Base-by-base conservation (phyloP, 2,797 vertebrate genomes). In the Miichthys miiuy region DNA sequence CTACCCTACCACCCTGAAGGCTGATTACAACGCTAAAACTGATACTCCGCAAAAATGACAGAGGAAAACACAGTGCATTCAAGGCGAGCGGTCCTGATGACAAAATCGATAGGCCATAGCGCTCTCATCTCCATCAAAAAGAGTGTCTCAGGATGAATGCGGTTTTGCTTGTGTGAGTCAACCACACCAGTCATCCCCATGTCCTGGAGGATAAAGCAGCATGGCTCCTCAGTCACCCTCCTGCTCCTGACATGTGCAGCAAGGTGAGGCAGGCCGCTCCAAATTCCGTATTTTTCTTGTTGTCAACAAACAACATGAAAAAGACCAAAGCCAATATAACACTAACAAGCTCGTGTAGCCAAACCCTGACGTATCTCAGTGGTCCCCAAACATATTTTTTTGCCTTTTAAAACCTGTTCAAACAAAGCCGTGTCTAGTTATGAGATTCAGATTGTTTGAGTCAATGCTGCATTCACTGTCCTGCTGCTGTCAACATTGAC, bases 111-210 rank as follows among this genome's bases (percentile, higher is more conserved):
- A 88, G 85, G 87, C 83, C 38, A 34, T 76, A 38, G 79, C 72
- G 13, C 83, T 87, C 79, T 87, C 80, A 86, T 90, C 89, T 90
- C 85, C 87, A 88, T 92, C 85, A 90, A 86, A 89, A 88, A 81
- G 75, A 65, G 66, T 73, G 67, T 68, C 78, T 72, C 23, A 41
- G 78, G 81, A 88, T 90, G 82, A 91, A 90, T 88, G 77, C 63
- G 71, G 82, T 71, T 57, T 80, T 75, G 65, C 61, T 72, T 47
- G 74, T 50, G 68, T 80, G 75, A 81, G 83, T 90, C 88, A 88
- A 69, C 81, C 84, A 72, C 83, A 88, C 71, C 78, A 83, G 82
- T 88, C 88, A 88, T 86, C 81, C 87, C 27, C 73, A 56, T 83
- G 86, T 88, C 87, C 89, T 64, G 58, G 61, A 89, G 83, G 83